Conservation (phyloP, 2,888 invertebrate genomes). For the Phalera bucephala region DNA sequence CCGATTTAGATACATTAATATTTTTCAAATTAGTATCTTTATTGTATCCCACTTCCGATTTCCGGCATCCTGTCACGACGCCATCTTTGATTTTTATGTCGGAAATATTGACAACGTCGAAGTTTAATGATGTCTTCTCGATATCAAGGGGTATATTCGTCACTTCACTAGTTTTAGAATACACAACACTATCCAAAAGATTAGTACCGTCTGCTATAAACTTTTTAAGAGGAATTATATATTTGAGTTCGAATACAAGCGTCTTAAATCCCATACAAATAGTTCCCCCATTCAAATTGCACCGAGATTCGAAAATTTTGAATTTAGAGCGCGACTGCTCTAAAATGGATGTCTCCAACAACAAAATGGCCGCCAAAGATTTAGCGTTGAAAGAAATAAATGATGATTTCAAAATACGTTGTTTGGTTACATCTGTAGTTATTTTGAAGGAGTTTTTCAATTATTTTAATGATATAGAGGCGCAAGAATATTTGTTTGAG, state of each 20-base stretch:
- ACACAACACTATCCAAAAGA: constrained; percentile 89
- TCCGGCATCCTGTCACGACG: constrained; percentile 93
- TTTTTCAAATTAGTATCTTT: constrained; percentile 92
- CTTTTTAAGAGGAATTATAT: constrained; percentile 90
- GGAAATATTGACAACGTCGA: constrained; percentile 87
- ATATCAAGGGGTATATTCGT: constrained; percentile 91
- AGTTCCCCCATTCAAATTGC: constrained; percentile 86
- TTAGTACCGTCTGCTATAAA: constrained; percentile 91
- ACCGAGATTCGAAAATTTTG: constrained; percentile 79
- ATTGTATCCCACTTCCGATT: constrained; percentile 95
- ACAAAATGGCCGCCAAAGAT: constrained; percentile 82
- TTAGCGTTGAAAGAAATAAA: constrained; percentile 77
- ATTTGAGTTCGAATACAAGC: constrained; percentile 86
- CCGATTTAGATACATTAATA: constrained; percentile 87
- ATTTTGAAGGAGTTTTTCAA: constrained; percentile 84
- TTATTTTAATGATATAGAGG: constrained; percentile 69
- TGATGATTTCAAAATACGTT: constrained; percentile 86
- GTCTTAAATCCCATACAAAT: constrained; percentile 84
- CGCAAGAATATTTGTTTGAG: constrained; percentile 74
- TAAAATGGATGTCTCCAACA: constrained; percentile 49
- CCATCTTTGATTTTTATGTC: constrained; percentile 93
- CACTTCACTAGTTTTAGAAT: constrained; percentile 89
- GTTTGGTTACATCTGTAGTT: constrained; percentile 78
- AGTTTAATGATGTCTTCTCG: constrained; percentile 85
- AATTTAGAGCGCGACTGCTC: constrained; percentile 80